Conservation (phyloP, 2,797 vertebrate genomes). For the Leptatherina wallacei region DNA sequence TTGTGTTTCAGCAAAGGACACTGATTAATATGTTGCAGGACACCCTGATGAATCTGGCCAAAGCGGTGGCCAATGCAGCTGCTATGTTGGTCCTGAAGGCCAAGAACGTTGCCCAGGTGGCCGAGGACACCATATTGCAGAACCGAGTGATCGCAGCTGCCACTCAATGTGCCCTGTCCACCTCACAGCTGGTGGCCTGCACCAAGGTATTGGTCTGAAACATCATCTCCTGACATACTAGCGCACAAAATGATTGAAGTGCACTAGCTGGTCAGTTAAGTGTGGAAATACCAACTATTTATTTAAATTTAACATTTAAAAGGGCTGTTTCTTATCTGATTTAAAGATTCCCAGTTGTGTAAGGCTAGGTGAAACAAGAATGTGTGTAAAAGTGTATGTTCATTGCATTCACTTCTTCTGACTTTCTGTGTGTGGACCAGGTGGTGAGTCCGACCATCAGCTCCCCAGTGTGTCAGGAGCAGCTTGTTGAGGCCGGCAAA, state of each 20-base stretch:
- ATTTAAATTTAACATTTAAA: not conserved
- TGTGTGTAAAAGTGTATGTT: not conserved
- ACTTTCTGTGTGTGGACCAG: constrained; percentile 70
- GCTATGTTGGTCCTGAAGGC: constrained; percentile 98
- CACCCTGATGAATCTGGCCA: constrained; percentile 98
- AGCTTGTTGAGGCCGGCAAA: constrained; percentile 97
- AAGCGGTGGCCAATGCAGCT: constrained; percentile 98
- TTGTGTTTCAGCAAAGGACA: constrained; percentile 66
- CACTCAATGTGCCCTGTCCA: constrained; percentile 97
- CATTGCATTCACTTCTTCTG: constrained; percentile 7
- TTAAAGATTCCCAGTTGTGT: not conserved
- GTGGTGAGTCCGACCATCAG: constrained; percentile 99
- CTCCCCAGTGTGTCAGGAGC: constrained; percentile 97
- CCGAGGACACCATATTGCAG: constrained; percentile 93
- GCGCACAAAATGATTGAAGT: not conserved
- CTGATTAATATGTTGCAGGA: constrained; percentile 86
- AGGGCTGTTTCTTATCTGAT: not conserved
- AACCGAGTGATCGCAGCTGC: constrained; percentile 98
- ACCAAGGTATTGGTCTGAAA: constrained; percentile 88
- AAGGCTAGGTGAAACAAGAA: not conserved
- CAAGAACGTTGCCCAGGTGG: constrained; percentile 97
- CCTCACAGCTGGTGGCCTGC: constrained; percentile 97
- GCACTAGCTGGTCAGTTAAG: not conserved
- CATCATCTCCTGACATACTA: constrained; percentile 20
- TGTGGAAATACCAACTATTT: not conserved